Evolutionary conservation across 2,113 vertebrate genomes (phyloP), one percentile per base, ranked within the genome.

Genomic region (Embiotoca jacksoni): DNA sequence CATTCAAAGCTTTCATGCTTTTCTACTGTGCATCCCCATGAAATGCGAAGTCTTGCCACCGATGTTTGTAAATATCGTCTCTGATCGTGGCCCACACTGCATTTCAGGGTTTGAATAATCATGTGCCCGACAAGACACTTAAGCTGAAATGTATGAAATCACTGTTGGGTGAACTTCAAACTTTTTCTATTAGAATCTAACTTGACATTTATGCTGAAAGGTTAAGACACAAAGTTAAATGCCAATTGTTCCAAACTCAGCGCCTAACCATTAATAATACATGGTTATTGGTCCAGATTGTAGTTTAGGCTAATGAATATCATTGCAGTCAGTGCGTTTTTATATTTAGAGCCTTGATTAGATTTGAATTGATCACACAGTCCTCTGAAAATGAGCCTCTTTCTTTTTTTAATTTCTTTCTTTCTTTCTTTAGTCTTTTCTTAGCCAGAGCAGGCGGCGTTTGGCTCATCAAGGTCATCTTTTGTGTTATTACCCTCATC

Each of bases 201-300:
- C 78, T 81, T 90, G 83, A 86, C 80, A 91, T 93, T 91, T 85
- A 78, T 80, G 54, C 75, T 75, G 80, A 89, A 91, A 90, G 86
- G 85, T 89, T 90, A 91, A 80, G 71, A 81, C 72, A 74, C 71
- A 86, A 84, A 82, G 72, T 83, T 80, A 89, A 91, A 90, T 84
- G 87, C 85, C 89, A 90, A 55, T 89, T 91, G 81, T 84, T 85
- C 72, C 60, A 83, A 90, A 84, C 79, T 63, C 60, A n/a, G 74
- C 74, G 80, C 76, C 56, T 54, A 59, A 69, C 63, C 57, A 79
- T 92, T 86, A 88, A 88, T 90, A 87, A 91, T 72, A 86, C 83
- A 89, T 88, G 84, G 55, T 84, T 82, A 87, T 89, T 80, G 75
- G 81, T 87, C 74, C 6, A 15, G 49, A 80, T 72, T 85, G 80